Evolutionary conservation across 2,797 vertebrate genomes (phyloP), one percentile per base, ranked within the genome.

Genomic region (Chiloscyllium punctatum): DNA sequence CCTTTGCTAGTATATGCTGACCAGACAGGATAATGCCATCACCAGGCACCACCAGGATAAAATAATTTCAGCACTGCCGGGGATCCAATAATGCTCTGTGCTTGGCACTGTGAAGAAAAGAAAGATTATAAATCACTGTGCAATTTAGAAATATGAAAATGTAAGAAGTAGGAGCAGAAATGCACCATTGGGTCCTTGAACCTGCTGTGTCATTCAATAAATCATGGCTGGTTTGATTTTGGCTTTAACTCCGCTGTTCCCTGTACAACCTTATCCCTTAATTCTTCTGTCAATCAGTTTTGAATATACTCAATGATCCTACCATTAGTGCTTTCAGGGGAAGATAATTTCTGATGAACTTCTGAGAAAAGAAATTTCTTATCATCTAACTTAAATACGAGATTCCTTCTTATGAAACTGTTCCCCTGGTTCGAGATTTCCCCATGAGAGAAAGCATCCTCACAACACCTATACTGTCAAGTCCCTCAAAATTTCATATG

Each of bases 11-110:
- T 99, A 98, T 98, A 98, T 97, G 97, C 98, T 99, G 98, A 98
- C 98, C 98, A 99, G 98, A 97, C 98, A 98, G 98, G 98, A 98
- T 96, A 99, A 98, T 96, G 98, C 98, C 98, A 99, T 97, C 97
- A 99, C 98, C 97, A 99, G 98, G 98, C 98, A 98, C 97, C 98
- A 98, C 98, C 99, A 99, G 98, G 99, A 98, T 98, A 98, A 98
- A 95, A 98, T 98, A 97, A 98, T 96, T 96, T 98, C 98, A 0
- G 98, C 98, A 0, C 98, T 98, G 96, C 99, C 99, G 96, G 98
- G 98, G 97, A 99, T 98, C 96, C 99, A 99, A 96, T 99, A 99
- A 97, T 98, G 99, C 96, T 98, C 99, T 96, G 99, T 99, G 98
- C 99, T 99, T 98, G 98, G 99, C 96, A 99, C 99, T 99, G 98